A percentile compares a stretch with the other conserved stretches of the same genome.
Evolutionary conservation across 2,113 vertebrate genomes (phyloP).

Genomic region (Cryptomyrus ogoouensis): DNA sequence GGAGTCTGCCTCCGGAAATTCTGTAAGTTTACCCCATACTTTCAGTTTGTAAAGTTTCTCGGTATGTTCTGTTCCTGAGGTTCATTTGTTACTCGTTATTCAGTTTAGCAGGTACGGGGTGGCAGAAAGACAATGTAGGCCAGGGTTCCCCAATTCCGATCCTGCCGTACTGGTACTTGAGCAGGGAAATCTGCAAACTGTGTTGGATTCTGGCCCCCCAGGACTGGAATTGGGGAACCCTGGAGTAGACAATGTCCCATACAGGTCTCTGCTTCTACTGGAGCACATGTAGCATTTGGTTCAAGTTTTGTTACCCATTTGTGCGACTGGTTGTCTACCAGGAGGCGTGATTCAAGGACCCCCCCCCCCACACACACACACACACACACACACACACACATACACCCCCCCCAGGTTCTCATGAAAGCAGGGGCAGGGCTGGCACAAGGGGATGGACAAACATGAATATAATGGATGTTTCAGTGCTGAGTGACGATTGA

Average conservation of each 20-base stretch:
- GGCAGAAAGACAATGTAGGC: neutral
- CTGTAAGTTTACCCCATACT: neutral
- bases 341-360: no score
- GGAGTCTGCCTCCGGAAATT: neutral
- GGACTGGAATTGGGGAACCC: neutral
- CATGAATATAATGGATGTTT: neutral
- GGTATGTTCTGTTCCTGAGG: neutral
- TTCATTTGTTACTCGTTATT: neutral
- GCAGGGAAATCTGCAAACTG: neutral
- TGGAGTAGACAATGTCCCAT: neutral
- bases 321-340: no score
- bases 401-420: neutral
- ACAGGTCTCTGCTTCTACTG: neutral
- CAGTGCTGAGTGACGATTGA: neutral
- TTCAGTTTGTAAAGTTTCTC: neutral
- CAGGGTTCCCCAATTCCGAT: neutral
- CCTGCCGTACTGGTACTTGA: neutral
- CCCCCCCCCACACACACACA: no score
- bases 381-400: no score
- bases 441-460: neutral
- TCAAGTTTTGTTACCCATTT: neutral
- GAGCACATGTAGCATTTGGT: neutral
- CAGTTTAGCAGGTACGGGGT: neutral
- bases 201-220: neutral
- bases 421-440: neutral